These are phyloP conservation scores for Carabus problematicus DNA, from an alignment of 2,888 invertebrate species.

Conservation along the genomic window DNA sequence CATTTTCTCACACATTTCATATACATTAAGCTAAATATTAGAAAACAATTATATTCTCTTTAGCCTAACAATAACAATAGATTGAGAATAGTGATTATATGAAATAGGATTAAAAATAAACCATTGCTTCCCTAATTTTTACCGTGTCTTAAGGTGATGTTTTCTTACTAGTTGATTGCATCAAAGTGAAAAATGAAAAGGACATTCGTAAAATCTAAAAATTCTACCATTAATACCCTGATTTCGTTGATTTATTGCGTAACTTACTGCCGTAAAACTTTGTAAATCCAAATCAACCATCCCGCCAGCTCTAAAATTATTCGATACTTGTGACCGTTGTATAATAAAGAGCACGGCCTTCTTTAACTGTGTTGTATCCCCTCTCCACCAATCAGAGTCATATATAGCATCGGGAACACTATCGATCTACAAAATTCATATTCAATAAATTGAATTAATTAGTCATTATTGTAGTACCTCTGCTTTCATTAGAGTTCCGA, in stretches of 20 bases:
- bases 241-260: neutral
- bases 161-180: slow-evolving; percentile 22
- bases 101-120: too few species aligned
- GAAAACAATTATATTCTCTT: too few species aligned
- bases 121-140: too few species aligned
- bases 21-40: neutral
- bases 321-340: slow-evolving; percentile 24
- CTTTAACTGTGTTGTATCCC: neutral
- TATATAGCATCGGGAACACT: slow-evolving; percentile 25
- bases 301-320: slow-evolving; percentile 26
- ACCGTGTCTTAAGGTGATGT: too few species aligned
- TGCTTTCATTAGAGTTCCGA: slow-evolving; percentile 24
- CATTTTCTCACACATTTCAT: neutral
- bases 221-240: neutral
- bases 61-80: too few species aligned
- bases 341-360: slow-evolving; percentile 19
- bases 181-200: slow-evolving; percentile 33
- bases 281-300: slow-evolving; percentile 32
- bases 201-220: slow-evolving; percentile 32
- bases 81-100: too few species aligned
- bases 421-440: slow-evolving; percentile 15
- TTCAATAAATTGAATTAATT: neutral
- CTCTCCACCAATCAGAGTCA: slow-evolving; percentile 9
- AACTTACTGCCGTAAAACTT: slow-evolving; percentile 29
- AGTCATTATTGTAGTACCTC: slow-evolving; percentile 14